Percentiles rank a stretch among this genome's conserved stretches.
These are phyloP conservation scores for Ditula angustiorana DNA, from an alignment of 2,888 invertebrate species.

Conservation along the genomic window DNA sequence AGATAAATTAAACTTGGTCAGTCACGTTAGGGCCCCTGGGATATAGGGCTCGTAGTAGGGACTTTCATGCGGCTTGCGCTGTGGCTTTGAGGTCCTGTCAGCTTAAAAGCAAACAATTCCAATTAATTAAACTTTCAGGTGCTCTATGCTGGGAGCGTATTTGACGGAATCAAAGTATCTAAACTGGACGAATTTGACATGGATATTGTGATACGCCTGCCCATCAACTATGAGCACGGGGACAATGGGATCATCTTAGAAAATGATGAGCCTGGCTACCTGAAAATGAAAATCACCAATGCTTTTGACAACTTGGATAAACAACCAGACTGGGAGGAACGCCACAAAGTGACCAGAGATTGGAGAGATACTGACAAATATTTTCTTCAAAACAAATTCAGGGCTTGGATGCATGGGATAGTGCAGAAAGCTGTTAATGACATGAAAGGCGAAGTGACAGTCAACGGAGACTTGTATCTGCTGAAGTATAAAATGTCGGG, in stretches of 20 bases:
- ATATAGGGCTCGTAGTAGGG: too few relatives aligned
- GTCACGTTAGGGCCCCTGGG: too few relatives aligned
- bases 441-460: constrained; percentile 59
- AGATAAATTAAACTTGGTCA: too few relatives aligned
- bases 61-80: too few relatives aligned
- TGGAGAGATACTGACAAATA: constrained; percentile 78
- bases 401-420: constrained; percentile 83
- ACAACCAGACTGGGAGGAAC: constrained; percentile 67
- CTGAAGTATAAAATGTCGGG: constrained; percentile 73
- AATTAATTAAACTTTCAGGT: constrained; percentile 47
- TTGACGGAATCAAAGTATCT: constrained; percentile 86
- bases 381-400: constrained; percentile 77
- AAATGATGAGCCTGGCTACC: constrained; percentile 76
- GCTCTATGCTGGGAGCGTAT: constrained; percentile 86
- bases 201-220: constrained; percentile 84
- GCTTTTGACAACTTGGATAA: constrained; percentile 69
- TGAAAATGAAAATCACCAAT: constrained; percentile 69
- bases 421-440: constrained; percentile 74
- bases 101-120: not conserved
- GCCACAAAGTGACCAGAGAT: constrained; percentile 68
- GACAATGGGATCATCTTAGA: constrained; percentile 69
- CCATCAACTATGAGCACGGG: constrained; percentile 70
- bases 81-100: too few relatives aligned
- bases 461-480: constrained; percentile 61
- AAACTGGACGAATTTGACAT: constrained; percentile 87